These are phyloP conservation scores for Tortricodes alternella DNA, from an alignment of 2,888 invertebrate species.

Conservation along the genomic window DNA sequence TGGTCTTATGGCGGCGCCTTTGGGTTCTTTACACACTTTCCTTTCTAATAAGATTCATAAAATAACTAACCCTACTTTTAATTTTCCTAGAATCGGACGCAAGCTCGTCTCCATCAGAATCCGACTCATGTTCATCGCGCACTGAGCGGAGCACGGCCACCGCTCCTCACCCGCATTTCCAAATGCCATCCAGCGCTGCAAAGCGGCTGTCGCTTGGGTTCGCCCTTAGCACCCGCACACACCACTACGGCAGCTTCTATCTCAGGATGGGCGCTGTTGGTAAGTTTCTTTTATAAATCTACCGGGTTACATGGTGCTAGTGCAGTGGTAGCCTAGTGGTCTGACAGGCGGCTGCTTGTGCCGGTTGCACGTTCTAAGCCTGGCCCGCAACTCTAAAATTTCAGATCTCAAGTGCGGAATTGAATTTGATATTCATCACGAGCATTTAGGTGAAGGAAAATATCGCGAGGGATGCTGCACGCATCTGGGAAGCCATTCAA, in stretches of 20 bases:
- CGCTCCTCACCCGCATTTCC: slow-evolving; percentile 62
- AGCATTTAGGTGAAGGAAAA: too few relatives aligned
- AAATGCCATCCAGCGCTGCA: slow-evolving; percentile 50
- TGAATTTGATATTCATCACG: too few relatives aligned
- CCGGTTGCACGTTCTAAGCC: too few relatives aligned
- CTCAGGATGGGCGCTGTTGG: slow-evolving; percentile 96
- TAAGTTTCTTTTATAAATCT: slow-evolving; percentile 61
- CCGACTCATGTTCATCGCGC: slow-evolving; percentile 76
- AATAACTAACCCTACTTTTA: too few relatives aligned
- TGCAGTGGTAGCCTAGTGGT: not conserved
- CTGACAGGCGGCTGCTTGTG: too few relatives aligned
- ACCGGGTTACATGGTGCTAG: not conserved
- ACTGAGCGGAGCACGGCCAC: slow-evolving; percentile 83
- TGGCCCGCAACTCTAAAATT: too few relatives aligned
- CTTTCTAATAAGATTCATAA: too few relatives aligned
- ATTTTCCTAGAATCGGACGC: slow-evolving; percentile 63
- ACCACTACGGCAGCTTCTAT: slow-evolving; percentile 96
- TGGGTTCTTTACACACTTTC: too few relatives aligned
- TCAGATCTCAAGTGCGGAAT: too few relatives aligned
- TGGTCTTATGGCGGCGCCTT: too few relatives aligned
- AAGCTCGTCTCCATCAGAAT: slow-evolving; percentile 71
- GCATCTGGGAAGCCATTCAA: too few relatives aligned
- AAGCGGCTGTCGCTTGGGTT: slow-evolving; percentile 78
- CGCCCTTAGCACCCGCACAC: slow-evolving; percentile 80
- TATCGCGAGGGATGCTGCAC: too few relatives aligned